A percentile compares a stretch with the other conserved stretches of the same genome.
These are phyloP conservation scores for Apolygus lucorum DNA, from an alignment of 1,140 invertebrate genomes.

Conservation along the genomic window DNA sequence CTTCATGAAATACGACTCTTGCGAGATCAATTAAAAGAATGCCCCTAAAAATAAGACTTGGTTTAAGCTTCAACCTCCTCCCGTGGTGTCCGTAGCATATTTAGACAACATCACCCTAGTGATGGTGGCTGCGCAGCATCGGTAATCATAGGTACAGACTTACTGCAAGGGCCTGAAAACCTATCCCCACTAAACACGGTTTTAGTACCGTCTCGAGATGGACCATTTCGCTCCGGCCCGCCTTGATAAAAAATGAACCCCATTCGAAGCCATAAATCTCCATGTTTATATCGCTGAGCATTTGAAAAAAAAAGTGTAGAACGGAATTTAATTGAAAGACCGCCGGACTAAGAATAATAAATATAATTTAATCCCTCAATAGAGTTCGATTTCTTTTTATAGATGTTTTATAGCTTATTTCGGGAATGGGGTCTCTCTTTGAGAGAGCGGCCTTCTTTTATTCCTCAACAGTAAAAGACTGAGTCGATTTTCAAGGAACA, in stretches of 20 bases:
- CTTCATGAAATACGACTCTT: background rate
- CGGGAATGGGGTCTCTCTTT: conserved; percentile 19
- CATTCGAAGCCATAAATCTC: conserved; percentile 26
- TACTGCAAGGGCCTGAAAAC: background rate
- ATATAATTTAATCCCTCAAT: conserved; percentile 25
- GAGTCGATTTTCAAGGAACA: too few relatives aligned
- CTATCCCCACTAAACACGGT: background rate
- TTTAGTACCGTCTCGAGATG: conserved; percentile 2
- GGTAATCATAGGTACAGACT: background rate
- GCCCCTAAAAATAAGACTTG: background rate
- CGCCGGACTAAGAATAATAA: conserved; percentile 19
- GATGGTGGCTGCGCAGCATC: too few relatives aligned
- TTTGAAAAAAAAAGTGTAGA: conserved; percentile 9
- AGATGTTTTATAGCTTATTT: conserved; percentile 23
- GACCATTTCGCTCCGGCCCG: background rate
- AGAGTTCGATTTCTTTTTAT: conserved; percentile 26
- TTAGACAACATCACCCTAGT: background rate
- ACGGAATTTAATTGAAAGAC: conserved; percentile 15
- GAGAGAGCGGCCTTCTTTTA: too few relatives aligned
- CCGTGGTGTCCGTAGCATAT: background rate
- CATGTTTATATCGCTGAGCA: conserved; percentile 18
- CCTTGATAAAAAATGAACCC: conserved; percentile 26
- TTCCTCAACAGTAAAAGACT: too few relatives aligned
- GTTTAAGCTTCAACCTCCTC: background rate
- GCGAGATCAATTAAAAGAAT: conserved; percentile 1